Percentiles rank a stretch among this genome's conserved stretches.
phyloP scores from a whole-genome alignment of 2,888 invertebrate genomes.

The Leptinotarsa juncta region DNA sequence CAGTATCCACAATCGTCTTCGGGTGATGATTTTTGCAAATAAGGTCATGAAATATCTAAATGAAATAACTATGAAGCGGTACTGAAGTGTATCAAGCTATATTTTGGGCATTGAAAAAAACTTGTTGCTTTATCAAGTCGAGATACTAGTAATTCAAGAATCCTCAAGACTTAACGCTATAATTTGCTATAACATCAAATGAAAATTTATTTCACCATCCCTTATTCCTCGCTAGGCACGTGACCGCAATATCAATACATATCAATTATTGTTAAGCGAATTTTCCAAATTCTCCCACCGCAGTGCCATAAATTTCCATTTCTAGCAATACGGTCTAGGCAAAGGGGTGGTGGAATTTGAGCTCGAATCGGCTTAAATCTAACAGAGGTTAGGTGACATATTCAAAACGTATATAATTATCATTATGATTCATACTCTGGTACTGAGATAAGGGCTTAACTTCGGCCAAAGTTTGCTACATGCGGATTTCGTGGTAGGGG shows the following conservation, averaged over 20 bases:
- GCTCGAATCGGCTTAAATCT: constrained; percentile 11
- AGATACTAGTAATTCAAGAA: too few relatives aligned
- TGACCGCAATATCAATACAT: constrained; percentile 6
- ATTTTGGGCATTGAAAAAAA: too few relatives aligned
- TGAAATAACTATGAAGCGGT: too few relatives aligned
- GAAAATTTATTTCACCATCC: too few relatives aligned
- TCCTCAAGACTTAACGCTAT: too few relatives aligned
- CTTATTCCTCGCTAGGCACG: too few relatives aligned
- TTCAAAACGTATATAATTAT: constrained; percentile 11
- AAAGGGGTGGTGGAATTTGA: constrained; percentile 20
- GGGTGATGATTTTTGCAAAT: too few relatives aligned
- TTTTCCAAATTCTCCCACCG: constrained; percentile 5
- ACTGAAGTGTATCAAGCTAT: too few relatives aligned
- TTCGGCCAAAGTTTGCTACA: constrained; percentile 7
- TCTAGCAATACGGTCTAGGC: constrained; percentile 19
- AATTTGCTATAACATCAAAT: too few relatives aligned
- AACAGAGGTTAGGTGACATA: constrained; percentile 10
- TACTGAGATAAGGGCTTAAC: constrained; percentile 7
- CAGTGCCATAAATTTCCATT: constrained; percentile 32
- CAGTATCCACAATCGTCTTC: too few relatives aligned
- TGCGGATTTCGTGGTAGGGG: constrained; percentile 1
- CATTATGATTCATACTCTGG: constrained; percentile 10
- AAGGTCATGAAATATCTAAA: too few relatives aligned
- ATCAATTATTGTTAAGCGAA: constrained; percentile 12
- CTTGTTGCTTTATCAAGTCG: too few relatives aligned